Percentiles rank a stretch among this genome's conserved stretches.
These are phyloP conservation scores for Eulemur coronatus DNA, from an alignment of 2,797 vertebrate species.

Conservation along the genomic window DNA sequence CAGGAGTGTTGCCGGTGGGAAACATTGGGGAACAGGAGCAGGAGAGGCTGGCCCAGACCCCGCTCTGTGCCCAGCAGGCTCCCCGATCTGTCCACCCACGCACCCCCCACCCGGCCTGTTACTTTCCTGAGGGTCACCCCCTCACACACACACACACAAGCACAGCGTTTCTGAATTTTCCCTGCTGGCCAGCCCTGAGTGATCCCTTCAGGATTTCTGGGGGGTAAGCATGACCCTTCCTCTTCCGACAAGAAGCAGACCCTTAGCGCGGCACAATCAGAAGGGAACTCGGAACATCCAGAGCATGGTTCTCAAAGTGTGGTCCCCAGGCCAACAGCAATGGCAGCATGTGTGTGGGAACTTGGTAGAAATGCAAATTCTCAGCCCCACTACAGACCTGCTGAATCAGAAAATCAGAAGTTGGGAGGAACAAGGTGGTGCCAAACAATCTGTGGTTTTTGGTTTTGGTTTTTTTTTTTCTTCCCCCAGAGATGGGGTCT, in stretches of 20 bases:
- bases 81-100: neutral
- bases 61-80: neutral
- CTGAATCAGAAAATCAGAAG: neutral
- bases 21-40: constrained; percentile 54
- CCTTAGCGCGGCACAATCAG: neutral
- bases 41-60: neutral
- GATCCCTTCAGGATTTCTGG: neutral
- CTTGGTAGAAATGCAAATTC: neutral
- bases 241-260: neutral
- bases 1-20: neutral
- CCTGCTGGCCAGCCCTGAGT: neutral
- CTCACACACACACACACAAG: neutral
- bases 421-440: neutral
- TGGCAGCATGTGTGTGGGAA: fast-evolving
- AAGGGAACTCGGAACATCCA: neutral
- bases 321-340: neutral
- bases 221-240: neutral
- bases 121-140: neutral
- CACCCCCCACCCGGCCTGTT: neutral
- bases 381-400: neutral
- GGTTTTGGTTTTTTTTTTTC: too few relatives aligned
- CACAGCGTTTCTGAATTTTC: neutral
- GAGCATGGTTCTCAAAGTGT: neutral
- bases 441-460: neutral
- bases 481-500: too few relatives aligned